Evolutionary conservation across 2,797 vertebrate species (phyloP).

Genomic region (Mormyrops attenuatus): DNA sequence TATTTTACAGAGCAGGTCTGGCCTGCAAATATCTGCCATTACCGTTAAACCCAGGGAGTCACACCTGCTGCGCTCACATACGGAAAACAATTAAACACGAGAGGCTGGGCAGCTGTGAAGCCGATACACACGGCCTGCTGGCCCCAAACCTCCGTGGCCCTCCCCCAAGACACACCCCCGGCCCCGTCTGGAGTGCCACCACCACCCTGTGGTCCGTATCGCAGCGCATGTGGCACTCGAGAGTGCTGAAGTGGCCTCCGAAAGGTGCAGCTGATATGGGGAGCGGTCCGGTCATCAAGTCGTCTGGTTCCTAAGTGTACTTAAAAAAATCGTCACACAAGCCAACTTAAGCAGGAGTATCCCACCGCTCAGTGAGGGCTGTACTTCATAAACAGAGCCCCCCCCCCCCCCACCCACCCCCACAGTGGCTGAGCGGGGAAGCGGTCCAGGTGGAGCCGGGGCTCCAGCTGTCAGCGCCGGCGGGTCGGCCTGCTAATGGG

Average conservation of each 20-base stretch:
- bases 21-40: neutral
- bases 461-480: slow-evolving; percentile 65
- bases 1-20: slow-evolving; percentile 2
- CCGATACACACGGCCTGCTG: neutral
- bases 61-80: slow-evolving; percentile 14
- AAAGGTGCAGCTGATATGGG: neutral
- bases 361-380: neutral
- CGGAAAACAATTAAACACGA: neutral
- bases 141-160: neutral
- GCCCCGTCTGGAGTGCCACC: neutral
- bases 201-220: neutral
- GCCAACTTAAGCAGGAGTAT: neutral
- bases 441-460: slow-evolving; percentile 46
- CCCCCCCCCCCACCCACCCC: neutral
- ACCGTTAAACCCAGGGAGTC: neutral
- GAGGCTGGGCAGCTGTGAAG: neutral
- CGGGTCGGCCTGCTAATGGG: slow-evolving; percentile 67
- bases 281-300: neutral
- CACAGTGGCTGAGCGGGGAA: neutral
- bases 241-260: neutral
- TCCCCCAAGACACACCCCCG: no score
- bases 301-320: neutral
- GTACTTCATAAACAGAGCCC: slow-evolving; percentile 1
- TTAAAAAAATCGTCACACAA: neutral
- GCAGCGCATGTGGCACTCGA: neutral